phyloP scores from a whole-genome alignment of 2,888 invertebrate genomes.

The Drosophila cognata region DNA sequence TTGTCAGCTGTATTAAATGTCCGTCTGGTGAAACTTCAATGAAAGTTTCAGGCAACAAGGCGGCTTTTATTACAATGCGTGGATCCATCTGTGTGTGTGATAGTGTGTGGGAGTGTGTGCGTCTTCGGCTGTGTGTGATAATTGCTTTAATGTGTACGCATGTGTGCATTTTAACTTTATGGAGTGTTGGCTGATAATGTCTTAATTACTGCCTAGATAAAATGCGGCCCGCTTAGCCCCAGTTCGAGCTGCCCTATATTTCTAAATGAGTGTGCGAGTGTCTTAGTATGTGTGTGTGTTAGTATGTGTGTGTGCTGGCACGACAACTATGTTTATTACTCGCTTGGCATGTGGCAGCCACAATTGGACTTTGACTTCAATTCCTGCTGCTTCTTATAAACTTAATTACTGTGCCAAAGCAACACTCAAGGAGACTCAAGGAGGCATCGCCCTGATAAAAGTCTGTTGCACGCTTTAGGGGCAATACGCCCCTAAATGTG shows the following conservation, averaged over 20 bases:
- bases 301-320: slow-evolving; percentile 47
- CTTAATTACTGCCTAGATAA: slow-evolving; percentile 79
- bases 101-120: slow-evolving; percentile 7
- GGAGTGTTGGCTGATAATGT: slow-evolving; percentile 80
- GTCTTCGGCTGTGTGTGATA: slow-evolving; percentile 59
- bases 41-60: slow-evolving; percentile 51
- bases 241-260: slow-evolving; percentile 35
- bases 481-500: slow-evolving; percentile 20
- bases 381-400: slow-evolving; percentile 59
- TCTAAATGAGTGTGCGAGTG: slow-evolving; percentile 2
- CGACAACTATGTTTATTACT: slow-evolving; percentile 77
- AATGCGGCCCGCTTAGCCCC: slow-evolving; percentile 69
- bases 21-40: slow-evolving; percentile 67
- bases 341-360: slow-evolving; percentile 48
- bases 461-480: slow-evolving; percentile 48
- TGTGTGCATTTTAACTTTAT: slow-evolving; percentile 79
- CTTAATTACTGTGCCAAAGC: slow-evolving; percentile 65
- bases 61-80: slow-evolving; percentile 17
- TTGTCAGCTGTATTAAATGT: slow-evolving; percentile 62
- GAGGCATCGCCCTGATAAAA: slow-evolving; percentile 9
- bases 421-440: slow-evolving; percentile 9
- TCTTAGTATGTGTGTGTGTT: not conserved
- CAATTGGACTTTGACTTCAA: slow-evolving; percentile 52
- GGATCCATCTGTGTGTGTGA: slow-evolving; percentile 4
- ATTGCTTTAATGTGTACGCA: slow-evolving; percentile 79